Evolutionary conservation across 2,888 invertebrate genomes (phyloP).

Genomic region (Drosophila nigricruria): DNA sequence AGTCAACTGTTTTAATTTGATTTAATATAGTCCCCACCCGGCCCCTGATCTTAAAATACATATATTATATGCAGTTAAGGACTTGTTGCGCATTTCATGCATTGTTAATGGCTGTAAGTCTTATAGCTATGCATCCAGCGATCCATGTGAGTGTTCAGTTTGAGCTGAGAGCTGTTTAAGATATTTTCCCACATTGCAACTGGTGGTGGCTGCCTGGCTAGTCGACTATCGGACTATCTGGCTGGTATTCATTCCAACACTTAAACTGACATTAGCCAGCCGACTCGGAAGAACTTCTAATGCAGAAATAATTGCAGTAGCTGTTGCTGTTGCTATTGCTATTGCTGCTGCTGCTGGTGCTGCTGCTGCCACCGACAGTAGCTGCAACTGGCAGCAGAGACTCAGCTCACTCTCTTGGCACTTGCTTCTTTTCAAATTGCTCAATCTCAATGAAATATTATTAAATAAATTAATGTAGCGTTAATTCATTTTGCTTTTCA

Average conservation of each 20-base stretch:
- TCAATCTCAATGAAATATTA: constrained; percentile 81
- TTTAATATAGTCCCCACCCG: constrained; percentile 25
- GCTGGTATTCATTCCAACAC: constrained; percentile 71
- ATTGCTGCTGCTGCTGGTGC: constrained; percentile 67
- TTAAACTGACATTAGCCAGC: constrained; percentile 78
- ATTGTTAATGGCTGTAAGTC: constrained; percentile 54
- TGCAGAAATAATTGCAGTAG: constrained; percentile 79
- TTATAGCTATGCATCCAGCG: constrained; percentile 7
- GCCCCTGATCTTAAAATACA: constrained; percentile 12
- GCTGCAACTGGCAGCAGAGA: constrained; percentile 29
- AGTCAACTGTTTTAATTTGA: constrained; percentile 35
- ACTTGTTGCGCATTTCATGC: constrained; percentile 67
- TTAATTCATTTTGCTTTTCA: constrained; percentile 75
- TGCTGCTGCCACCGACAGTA: constrained; percentile 35
- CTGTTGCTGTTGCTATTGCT: too few relatives aligned
- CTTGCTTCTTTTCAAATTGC: constrained; percentile 64
- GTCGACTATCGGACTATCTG: constrained; percentile 10
- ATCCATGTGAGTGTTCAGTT: constrained; percentile 25
- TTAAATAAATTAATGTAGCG: constrained; percentile 80
- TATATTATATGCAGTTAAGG: constrained; percentile 63
- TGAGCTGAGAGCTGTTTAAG: constrained; percentile 22
- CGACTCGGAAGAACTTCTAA: constrained; percentile 64
- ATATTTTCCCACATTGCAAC: constrained; percentile 69
- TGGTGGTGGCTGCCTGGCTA: constrained; percentile 16
- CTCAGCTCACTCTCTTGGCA: constrained; percentile 20